Base-by-base conservation (phyloP, 23 tunicate genomes). In the Phallusia fumigata region DNA sequence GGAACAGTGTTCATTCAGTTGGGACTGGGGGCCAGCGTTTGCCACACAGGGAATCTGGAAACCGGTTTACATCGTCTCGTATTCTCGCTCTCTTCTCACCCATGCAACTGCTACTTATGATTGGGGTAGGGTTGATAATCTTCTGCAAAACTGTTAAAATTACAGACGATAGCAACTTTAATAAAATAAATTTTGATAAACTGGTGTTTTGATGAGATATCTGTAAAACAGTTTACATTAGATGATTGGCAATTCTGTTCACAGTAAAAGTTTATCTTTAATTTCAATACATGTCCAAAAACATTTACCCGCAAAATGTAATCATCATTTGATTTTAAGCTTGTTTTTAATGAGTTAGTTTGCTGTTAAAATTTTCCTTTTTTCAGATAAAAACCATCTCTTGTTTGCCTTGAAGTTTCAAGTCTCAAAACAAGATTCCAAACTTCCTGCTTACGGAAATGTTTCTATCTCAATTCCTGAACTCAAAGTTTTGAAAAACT, bases 21-120 rank as follows among this genome's bases (percentile, higher is more conserved):
- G 99, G 99, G 99, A 95, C 47, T 95, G 99, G 99, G 99, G 99
- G 0, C 99, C 99, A 32, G 93, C 92, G 35, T 86, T 86, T 83
- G 95, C 99, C n/a, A 90, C 90, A 40, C 90, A 86, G 53, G 99
- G 99, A 1, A 95, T 95, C 18, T 89, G 93, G 91, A 86, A 86
- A 74, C 91, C 95, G 22, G 89, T 86, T 64, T 86, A 90, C 65
- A 15, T 95, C 11, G 32, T 86, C 52, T 76, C 85, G 0, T 35
- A 82, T 21, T 76, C 80, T 36, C 40, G 85, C 0, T 76, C 88
- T 45, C 36, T 82, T 16, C 47, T 95, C 33, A 65, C 80, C 8
- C 76, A 73, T 78, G 88, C 85, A 19, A 75, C 97, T 22, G 83
- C 86, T 5, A 18, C 53, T 26, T 92, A 69, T 87, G 75, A 83